Base-by-base conservation (phyloP, 2,888 invertebrate genomes). In the Caenorhabditis becei region DNA sequence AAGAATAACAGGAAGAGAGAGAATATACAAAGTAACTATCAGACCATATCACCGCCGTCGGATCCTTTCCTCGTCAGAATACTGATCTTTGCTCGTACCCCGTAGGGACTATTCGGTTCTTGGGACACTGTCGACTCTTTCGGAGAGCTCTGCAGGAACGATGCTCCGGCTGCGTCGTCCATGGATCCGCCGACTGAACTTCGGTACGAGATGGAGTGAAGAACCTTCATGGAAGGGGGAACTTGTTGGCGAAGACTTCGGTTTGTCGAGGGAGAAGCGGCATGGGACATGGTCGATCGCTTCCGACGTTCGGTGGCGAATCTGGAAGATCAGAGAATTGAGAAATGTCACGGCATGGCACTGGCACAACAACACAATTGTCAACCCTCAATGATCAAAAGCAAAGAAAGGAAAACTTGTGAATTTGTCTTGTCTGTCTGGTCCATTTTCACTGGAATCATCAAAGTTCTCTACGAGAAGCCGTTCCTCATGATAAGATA, bases 221-320 rank as follows among this genome's bases (percentile, higher is more conserved):
- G 87, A 71, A 90, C 88, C 37, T 88, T 87, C 70, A 89, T 85
- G 1, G 86, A 84, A 49, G 90, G 88, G 18, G 88, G 81, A 62
- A 89, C 84, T 47, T 82, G 82, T 59, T 81, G 77, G 10, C 77
- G 69, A n/a, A 90, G 69, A 70, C 87, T 86, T 58, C 87, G 88
- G n/a, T 88, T 77, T 1, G 84, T 87, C 8, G 85, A 86, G 11
- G 88, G 88, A 14, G 89, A 88, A 10, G 87, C 85, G 18, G 87
- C 85, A 70, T 90, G 90, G 1, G 89, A 88, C 83, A 90, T 87
- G n/a, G 89, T 90, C 59, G 86, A 86, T 11, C 90, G 84, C 77
- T 90, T 90, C 59, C 90, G 66, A 10, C 90, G 82, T 66, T 90
- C 90, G 1, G 90, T 89, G 10, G 89, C 89, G 26, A 88, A 87